Evolutionary conservation across 2,113 vertebrate genomes (phyloP).

Genomic region (Microcebus griseorufus): DNA sequence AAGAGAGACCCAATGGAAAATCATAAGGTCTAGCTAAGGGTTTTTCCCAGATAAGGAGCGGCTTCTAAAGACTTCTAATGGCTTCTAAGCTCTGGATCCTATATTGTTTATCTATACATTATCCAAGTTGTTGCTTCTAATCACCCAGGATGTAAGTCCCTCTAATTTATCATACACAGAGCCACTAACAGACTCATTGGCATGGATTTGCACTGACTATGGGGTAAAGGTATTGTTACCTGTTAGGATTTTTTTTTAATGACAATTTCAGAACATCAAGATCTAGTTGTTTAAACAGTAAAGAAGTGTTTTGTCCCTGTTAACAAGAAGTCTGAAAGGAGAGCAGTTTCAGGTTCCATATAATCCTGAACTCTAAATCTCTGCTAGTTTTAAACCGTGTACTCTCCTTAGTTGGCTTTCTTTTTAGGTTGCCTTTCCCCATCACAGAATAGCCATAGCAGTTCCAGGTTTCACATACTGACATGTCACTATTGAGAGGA

Average conservation of each 20-base stretch:
- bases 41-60: background rate
- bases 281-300: slow-evolving; percentile 19
- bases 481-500: background rate
- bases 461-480: background rate
- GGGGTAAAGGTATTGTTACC: background rate
- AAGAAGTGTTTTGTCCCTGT: background rate
- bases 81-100: background rate
- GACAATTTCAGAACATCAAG: background rate
- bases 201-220: background rate
- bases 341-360: background rate
- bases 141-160: background rate
- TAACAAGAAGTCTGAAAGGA: background rate
- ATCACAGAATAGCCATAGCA: background rate
- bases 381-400: background rate
- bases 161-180: background rate
- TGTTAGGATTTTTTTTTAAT: background rate
- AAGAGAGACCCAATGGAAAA: slow-evolving; percentile 13
- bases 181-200: background rate
- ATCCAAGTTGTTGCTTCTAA: background rate
- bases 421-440: background rate
- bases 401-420: background rate
- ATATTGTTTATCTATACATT: background rate
- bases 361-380: background rate
- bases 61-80: background rate
- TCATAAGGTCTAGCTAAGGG: background rate